phyloP scores from a whole-genome alignment of 2,113 vertebrate genomes.

The Atherinomorus stipes region DNA sequence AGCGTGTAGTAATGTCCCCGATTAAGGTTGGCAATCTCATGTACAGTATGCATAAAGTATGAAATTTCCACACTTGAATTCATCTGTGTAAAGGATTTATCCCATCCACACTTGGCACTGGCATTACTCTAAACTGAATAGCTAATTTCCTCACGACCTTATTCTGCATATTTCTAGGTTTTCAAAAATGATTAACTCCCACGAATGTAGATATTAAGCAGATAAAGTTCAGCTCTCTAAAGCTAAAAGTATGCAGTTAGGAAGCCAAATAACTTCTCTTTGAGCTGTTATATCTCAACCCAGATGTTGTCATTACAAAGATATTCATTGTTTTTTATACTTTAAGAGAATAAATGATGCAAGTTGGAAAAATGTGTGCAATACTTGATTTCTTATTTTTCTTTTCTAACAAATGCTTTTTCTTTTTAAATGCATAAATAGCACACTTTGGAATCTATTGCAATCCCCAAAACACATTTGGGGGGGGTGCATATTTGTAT shows the following conservation, averaged over 20 bases:
- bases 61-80: no score
- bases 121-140: neutral
- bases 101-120: neutral
- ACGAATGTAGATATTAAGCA: neutral
- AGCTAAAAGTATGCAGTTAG: neutral
- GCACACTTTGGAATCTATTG: no score
- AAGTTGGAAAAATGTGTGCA: no score
- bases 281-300: neutral
- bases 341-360: no score
- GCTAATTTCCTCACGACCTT: neutral
- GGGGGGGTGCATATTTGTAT: no score
- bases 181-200: neutral
- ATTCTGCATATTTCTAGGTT: neutral
- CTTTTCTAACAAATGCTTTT: no score
- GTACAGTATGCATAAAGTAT: no score
- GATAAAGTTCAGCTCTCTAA: neutral
- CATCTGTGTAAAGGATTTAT: neutral
- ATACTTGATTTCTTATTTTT: no score
- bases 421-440: no score
- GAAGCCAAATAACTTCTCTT: conserved; percentile 2
- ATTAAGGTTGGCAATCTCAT: no score
- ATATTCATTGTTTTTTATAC: no score
- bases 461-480: no score
- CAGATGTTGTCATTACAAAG: neutral
- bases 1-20: neutral